Conservation (phyloP, 2,113 vertebrate species). For the Rhinogobius similis region DNA sequence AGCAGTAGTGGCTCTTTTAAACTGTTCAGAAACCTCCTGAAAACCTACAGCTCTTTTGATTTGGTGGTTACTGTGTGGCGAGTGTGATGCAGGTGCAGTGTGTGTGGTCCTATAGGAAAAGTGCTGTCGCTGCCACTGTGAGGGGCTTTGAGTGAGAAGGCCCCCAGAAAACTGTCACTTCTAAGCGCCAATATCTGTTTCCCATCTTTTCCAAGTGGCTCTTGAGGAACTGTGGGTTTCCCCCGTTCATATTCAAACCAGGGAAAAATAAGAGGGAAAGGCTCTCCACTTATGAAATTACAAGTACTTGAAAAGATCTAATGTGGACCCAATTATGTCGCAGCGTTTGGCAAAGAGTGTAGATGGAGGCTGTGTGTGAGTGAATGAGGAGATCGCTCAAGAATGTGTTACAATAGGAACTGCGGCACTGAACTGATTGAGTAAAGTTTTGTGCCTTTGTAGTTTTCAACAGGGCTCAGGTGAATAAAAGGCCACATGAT, state of each 20-base stretch:
- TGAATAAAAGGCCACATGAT: constrained; percentile 12
- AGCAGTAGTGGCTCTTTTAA: background rate
- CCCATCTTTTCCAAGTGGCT: constrained; percentile 79
- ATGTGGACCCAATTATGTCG: constrained; percentile 83
- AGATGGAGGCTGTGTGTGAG: constrained; percentile 53
- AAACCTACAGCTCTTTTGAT: constrained; percentile 7
- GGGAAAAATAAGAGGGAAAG: constrained; percentile 29
- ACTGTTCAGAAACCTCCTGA: background rate
- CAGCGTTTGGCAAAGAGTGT: constrained; percentile 69
- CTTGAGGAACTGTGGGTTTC: constrained; percentile 73
- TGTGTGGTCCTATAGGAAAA: constrained; percentile 74
- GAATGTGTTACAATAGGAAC: constrained; percentile 77
- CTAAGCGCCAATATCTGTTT: constrained; percentile 80
- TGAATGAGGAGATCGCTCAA: constrained; percentile 45
- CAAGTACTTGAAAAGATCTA: constrained; percentile 83
- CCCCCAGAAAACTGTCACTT: constrained; percentile 71
- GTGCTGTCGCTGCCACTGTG: constrained; percentile 29
- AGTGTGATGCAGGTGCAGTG: constrained; percentile 58
- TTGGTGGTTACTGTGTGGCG: constrained; percentile 43
- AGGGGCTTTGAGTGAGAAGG: constrained; percentile 55
- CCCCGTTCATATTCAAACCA: constrained; percentile 66
- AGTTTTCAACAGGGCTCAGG: constrained; percentile 58
- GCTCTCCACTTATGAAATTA: constrained; percentile 80
- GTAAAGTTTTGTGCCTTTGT: constrained; percentile 68
- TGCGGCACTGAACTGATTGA: constrained; percentile 59